Evolutionary conservation across 2,888 invertebrate genomes (phyloP), one percentile per base, ranked within the genome.

Genomic region (Epinotia brunnichana): DNA sequence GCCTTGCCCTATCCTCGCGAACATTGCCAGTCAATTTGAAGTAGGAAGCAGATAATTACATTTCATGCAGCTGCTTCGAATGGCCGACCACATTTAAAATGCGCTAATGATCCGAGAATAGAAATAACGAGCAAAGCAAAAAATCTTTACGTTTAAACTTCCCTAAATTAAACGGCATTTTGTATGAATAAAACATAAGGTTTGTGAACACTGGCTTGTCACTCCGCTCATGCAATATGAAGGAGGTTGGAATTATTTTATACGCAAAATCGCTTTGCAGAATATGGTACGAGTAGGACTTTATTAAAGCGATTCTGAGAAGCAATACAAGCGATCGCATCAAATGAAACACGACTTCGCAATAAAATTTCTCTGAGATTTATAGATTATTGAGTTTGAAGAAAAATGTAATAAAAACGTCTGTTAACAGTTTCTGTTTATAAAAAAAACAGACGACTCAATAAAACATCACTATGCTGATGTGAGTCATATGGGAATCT

Each of bases 101-200:
- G 53, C 60, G 60, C 51, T 73, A 69, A 73, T 68, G 63, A 69
- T 51, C 48, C n/a, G 11, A 13, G 39, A 70, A 70, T 62, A 73
- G 17, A 69, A 64, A 64, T 35, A 35, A 73, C n/a, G 39, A 29
- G n/a, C 13, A 53, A 35, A 74, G 62, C 63, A 35, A 69, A 73
- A 70, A 68, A 73, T 63, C 64, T 70, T 73, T 48, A 74, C 56
- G 70, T 67, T 61, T 66, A 51, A 73, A 61, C 69, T 73, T 71
- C 70, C 24, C 24, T 29, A 61, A 64, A 69, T 73, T 63, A 69
- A 73, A 59, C 63, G 53, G 53, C 44, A 70, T 73, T 76, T 74
- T 72, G 69, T 70, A 75, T 78, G 77, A 79, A 78, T 78, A 78
- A 77, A 77, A 77, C 74, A 74, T 75, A n/a, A 59, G 63, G 63